Conservation (phyloP, 2,113 vertebrate species). For the Tragelaphus strepsiceros region DNA sequence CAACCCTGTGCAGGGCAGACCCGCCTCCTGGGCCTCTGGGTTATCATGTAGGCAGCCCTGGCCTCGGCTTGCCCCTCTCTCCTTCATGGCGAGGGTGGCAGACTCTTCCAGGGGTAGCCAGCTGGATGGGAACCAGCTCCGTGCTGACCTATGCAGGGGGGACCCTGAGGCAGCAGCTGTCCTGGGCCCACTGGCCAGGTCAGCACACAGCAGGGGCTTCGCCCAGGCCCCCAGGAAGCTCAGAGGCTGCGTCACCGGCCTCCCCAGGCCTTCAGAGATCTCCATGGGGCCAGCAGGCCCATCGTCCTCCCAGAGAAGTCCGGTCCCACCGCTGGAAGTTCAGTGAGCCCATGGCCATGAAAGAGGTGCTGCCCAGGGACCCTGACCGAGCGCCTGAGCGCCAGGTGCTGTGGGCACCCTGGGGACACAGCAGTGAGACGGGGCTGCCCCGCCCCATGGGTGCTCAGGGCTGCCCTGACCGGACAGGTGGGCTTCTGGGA, state of each 20-base stretch:
- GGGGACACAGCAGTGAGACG: background rate
- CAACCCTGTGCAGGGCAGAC: background rate
- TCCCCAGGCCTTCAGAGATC: background rate
- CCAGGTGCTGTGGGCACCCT: background rate
- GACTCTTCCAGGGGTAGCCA: background rate
- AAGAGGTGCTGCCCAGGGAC: background rate
- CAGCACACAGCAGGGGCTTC: background rate
- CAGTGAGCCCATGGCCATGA: accelerated
- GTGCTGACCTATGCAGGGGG: accelerated
- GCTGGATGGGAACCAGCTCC: background rate
- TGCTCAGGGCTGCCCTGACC: background rate
- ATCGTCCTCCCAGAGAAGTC: background rate
- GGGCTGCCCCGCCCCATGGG: background rate
- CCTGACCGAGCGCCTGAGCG: accelerated
- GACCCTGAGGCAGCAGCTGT: background rate
- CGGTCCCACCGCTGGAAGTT: background rate
- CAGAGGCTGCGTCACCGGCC: background rate
- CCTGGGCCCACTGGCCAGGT: background rate
- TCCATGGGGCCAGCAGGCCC: accelerated
- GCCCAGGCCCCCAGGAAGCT: background rate
- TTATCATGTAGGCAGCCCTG: background rate
- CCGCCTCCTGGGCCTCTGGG: background rate
- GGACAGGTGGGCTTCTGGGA: accelerated
- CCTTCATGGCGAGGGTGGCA: accelerated
- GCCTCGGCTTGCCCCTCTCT: background rate